phyloP scores from a whole-genome alignment of 2,797 vertebrate genomes.

The Liasis olivaceus region DNA sequence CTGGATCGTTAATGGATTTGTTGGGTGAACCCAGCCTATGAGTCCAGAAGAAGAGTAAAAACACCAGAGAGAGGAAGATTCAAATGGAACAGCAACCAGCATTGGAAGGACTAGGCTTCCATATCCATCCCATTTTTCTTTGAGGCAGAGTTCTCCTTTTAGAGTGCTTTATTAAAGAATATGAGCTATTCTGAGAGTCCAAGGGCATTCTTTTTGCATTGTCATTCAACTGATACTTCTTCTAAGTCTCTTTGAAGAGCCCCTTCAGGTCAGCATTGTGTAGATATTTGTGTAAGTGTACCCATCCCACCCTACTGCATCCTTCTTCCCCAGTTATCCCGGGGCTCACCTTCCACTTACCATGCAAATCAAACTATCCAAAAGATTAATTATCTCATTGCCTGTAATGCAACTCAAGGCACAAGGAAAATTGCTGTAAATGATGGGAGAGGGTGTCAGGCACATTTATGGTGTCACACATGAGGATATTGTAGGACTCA shows the following conservation, averaged over 20 bases:
- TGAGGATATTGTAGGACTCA: not conserved
- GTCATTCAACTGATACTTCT: fast-evolving
- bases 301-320: not conserved
- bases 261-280: not conserved
- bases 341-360: not conserved
- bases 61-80: not conserved
- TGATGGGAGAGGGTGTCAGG: not conserved
- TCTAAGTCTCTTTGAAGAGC: not conserved
- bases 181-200: not conserved
- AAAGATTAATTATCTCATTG: not conserved
- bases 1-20: not conserved
- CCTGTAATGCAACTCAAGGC: not conserved
- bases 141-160: not conserved
- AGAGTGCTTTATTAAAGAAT: not conserved
- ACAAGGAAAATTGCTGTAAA: not conserved
- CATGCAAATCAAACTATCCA: not conserved
- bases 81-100: not conserved
- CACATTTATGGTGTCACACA: not conserved
- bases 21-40: not conserved
- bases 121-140: too few species aligned
- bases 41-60: not conserved
- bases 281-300: not conserved
- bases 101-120: not conserved
- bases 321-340: not conserved
- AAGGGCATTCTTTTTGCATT: not conserved